Conservation (phyloP, 2,888 invertebrate genomes). For the Apoderus coryli region DNA sequence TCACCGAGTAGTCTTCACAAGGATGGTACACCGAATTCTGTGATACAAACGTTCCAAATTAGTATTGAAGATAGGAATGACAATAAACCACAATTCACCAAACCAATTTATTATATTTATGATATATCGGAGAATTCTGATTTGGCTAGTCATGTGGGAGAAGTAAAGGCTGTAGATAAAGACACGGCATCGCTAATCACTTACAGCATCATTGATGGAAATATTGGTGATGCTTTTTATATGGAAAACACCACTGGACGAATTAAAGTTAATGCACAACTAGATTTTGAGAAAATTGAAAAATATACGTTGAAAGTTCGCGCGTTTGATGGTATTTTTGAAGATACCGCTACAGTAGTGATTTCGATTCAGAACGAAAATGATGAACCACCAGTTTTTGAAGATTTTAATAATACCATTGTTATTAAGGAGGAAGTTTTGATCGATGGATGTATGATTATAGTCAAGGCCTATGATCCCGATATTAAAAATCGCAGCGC, state of each 20-base stretch:
- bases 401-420: slow-evolving; percentile 27
- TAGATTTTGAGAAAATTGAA: slow-evolving; percentile 78
- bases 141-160: slow-evolving; percentile 66
- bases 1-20: slow-evolving; percentile 61
- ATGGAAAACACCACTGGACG: slow-evolving; percentile 77
- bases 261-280: slow-evolving; percentile 58
- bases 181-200: slow-evolving; percentile 79
- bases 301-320: slow-evolving; percentile 70
- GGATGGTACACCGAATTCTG: slow-evolving; percentile 53
- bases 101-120: slow-evolving; percentile 55
- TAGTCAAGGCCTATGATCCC: slow-evolving; percentile 68
- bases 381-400: slow-evolving; percentile 81
- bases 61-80: slow-evolving; percentile 94
- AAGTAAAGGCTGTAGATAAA: slow-evolving; percentile 75
- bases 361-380: slow-evolving; percentile 83
- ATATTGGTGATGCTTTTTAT: slow-evolving; percentile 71
- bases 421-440: slow-evolving; percentile 58
- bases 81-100: slow-evolving; percentile 81
- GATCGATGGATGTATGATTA: slow-evolving; percentile 54
- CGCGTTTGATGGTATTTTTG: slow-evolving; percentile 72
- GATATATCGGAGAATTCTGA: slow-evolving; percentile 74
- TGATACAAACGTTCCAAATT: slow-evolving; percentile 72
- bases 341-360: slow-evolving; percentile 68
- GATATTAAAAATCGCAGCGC: slow-evolving; percentile 64
- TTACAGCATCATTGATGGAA: slow-evolving; percentile 80